Base-by-base conservation (phyloP, 1,140 invertebrate species). In the Carposina sasakii region DNA sequence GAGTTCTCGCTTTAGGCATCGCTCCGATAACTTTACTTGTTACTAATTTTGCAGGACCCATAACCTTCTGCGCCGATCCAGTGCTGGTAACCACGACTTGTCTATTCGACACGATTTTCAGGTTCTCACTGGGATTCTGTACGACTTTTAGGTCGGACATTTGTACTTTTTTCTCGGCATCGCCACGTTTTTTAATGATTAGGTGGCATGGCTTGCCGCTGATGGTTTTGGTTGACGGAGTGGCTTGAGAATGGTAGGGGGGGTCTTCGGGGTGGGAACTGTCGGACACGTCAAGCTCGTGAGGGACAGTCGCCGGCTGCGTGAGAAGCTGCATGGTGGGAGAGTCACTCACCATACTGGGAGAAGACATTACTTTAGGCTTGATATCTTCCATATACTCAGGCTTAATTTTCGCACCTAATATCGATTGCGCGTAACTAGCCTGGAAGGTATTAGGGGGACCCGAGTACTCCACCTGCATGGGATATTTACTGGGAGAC, bases 11-110 rank as follows among this genome's bases (percentile, higher is more conserved):
- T 65, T 76, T 86, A 1, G 70, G 56, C 16, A 70, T 49, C 1
- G 76, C 70, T 5, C 76, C 64, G 10, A 85, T 77, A 13, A 85
- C 75, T 69, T 86, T 85, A 9, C 81, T 83, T 0, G 83, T 71
- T 10, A 85, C 72, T 5, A 85, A 48, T 70, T 85, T 86, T 5
- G 70, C 61, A 16, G 71, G 53, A 2, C 76, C 57, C 41, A 75
- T 76, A 5, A 82, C 47, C 3, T 67, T 53, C 65, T 85, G 85
- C 30, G 75, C 81, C 3, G 72, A 45, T 2, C 76, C 64, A 55
- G 60, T 71, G 0, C 77, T 61, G 2, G 79, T 65, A 0, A 81
- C 71, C 1, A 85, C 67, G 6, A 85, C 63, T 61, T 76, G 83
- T 19, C 81, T 52, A 65, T 75, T 86, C 13, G 81, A 68, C 12